Base-by-base conservation (phyloP, 2,113 vertebrate species). In the Globicephala melas region DNA sequence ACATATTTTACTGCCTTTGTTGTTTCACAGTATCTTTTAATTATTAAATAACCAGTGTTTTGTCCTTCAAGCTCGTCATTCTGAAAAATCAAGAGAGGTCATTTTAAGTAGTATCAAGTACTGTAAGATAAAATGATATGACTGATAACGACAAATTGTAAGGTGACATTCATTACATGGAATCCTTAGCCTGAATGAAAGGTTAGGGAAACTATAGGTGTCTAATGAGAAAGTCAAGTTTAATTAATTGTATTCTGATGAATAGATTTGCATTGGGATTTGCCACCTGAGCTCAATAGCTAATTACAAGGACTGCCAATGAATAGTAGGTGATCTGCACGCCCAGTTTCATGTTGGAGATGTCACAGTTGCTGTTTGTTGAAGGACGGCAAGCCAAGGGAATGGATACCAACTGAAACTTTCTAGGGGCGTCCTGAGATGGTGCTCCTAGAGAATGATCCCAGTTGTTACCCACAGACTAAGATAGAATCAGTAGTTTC, bases 191-290 rank as follows among this genome's bases (percentile, higher is more conserved):
- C 91, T 82, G 47, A 77, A 94, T 84, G 73, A 85, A 91, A 85
- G 91, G 53, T 90, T 95, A 96, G 55, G 81, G 55, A 89, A 97
- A 84, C 85, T 67, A 6, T 91, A 53, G 53, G 25, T 94, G 44
- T 80, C 81, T 95, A 92, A 96, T 97, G 91, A 96, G 94, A 94
- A 97, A 89, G 88, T 97, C 96, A 95, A 67, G 89, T 95, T 89
- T 96, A 94, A 96, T 92, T 87, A 97, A 97, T 93, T 92, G 80
- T 95, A 63, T 55, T 94, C 65, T 88, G 81, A 70, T 94, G 53
- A 95, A n/a, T 62, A 82, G 91, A 93, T 94, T 88, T 95, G 76
- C 67, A 36, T 3, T 91, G 88, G 91, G 77, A 65, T 14, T 95
- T 96, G 85, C 38, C 53, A 71, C n/a, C 85, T 81, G 85, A 68